Evolutionary conservation across 2,797 vertebrate genomes (phyloP).

Genomic region (Xenentodon cancila): DNA sequence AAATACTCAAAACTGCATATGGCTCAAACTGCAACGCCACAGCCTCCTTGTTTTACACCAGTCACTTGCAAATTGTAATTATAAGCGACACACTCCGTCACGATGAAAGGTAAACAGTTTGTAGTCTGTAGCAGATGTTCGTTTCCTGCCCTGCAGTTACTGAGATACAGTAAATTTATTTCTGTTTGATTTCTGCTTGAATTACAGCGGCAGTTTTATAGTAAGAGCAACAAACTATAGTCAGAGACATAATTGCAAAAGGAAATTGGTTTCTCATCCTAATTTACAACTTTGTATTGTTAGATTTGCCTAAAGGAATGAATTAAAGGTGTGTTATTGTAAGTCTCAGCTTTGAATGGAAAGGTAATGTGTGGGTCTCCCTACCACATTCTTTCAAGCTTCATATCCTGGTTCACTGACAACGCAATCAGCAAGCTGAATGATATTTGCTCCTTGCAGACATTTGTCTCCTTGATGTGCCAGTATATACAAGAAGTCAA

Average conservation of each 20-base stretch:
- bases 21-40: conserved; percentile 14
- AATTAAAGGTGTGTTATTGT: conserved; percentile 68
- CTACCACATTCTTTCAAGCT: conserved; percentile 52
- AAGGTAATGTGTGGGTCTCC: conserved; percentile 61
- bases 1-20: conserved; percentile 25
- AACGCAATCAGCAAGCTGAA: conserved; percentile 69
- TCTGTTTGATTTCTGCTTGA: conserved; percentile 64
- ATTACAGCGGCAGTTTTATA: conserved; percentile 44
- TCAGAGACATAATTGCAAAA: conserved; percentile 67
- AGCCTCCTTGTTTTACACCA: conserved; percentile 42
- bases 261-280: conserved; percentile 70
- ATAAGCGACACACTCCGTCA: conserved; percentile 47
- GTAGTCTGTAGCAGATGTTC: conserved; percentile 22
- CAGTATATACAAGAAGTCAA: conserved; percentile 41
- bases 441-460: conserved; percentile 59
- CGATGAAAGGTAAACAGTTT: conserved; percentile 52
- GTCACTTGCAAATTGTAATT: conserved; percentile 38
- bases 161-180: conserved; percentile 60
- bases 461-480: conserved; percentile 35
- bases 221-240: conserved; percentile 51
- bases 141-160: conserved; percentile 27
- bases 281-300: conserved; percentile 71
- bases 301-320: conserved; percentile 67
- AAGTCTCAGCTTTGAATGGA: conserved; percentile 41
- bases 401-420: conserved; percentile 61